phyloP scores from a whole-genome alignment of 2,888 invertebrate species.

The Pristionchus arcanus region DNA sequence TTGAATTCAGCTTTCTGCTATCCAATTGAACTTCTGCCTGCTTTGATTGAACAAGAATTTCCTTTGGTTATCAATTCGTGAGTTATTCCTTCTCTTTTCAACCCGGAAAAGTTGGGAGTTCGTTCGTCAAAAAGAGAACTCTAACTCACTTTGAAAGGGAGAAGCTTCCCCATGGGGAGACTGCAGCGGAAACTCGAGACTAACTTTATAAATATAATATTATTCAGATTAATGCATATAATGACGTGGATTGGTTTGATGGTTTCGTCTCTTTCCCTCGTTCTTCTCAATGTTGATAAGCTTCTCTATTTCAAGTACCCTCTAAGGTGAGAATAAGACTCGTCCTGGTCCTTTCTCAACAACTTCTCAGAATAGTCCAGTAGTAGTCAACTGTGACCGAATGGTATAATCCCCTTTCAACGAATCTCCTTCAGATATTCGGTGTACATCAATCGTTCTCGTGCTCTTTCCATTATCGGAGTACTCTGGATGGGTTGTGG shows the following conservation, averaged over 20 bases:
- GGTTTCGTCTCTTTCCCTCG: conserved; percentile 75
- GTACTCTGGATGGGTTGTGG: conserved; percentile 71
- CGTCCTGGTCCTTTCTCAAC: neutral
- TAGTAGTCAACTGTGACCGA: neutral
- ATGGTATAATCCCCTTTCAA: neutral
- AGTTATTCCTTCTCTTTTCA: neutral
- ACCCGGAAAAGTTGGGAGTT: neutral
- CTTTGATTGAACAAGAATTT: conserved; percentile 55
- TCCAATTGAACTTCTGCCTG: conserved; percentile 72
- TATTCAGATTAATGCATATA: conserved; percentile 63
- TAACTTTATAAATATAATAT: neutral
- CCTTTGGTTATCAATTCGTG: conserved; percentile 15
- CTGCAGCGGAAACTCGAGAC: neutral
- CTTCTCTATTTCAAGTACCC: conserved; percentile 78
- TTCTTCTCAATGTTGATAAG: conserved; percentile 77
- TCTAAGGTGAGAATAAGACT: conserved; percentile 65
- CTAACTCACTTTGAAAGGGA: conserved; percentile 10
- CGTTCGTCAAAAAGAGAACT: conserved; percentile 36
- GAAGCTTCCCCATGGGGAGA: neutral
- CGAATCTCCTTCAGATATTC: conserved; percentile 67
- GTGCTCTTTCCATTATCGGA: conserved; percentile 68
- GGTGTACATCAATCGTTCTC: conserved; percentile 70
- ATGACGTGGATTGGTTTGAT: conserved; percentile 76
- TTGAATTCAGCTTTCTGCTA: conserved; percentile 72
- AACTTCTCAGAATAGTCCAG: neutral